Evolutionary conservation across 2,888 invertebrate species (phyloP), one percentile per base, ranked within the genome.

Genomic region (Pachymerium ferrugineum): DNA sequence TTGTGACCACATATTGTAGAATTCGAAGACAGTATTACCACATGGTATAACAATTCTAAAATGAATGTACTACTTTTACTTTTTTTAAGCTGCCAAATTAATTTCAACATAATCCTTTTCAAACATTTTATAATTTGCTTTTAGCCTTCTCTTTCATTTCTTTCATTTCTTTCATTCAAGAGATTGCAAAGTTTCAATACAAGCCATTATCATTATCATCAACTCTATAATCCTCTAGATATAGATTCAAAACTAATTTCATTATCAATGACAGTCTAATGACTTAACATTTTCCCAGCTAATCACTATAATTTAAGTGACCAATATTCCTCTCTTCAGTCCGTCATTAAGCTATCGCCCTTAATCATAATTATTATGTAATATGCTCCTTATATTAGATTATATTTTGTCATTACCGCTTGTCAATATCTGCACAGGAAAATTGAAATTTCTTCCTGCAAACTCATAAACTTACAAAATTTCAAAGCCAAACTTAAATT

Each of bases 351-450:
- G 62, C 62, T 62, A 62, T 28, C 62, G 62, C 25, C 62, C 28
- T 62, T 62, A 62, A 62, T 62, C 62, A 62, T 62, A 62, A 62
- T 62, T 62, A 62, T 62, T 62, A 25, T 62, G n/a, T 62, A 62
- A 62, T 62, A 62, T 14, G 62, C 28, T 62, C 28, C 0, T 38
- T 16, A 19, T 54, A 54, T 54, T 22, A 54, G 6, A 62, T 62
- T 62, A 8, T 14, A 62, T 25, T 22, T 62, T 62, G 62, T 62
- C 62, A 62, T 62, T 62, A 62, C 12, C 28, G 22, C 62, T 62
- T 25, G 62, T 62, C 62, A 62, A 62, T 62, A 62, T 28, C 3
- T 28, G 62, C 62, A n/a, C 47, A 62, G 12, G 28, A 62, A 62
- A 62, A 62, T 62, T 62, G 28, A 62, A 62, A 62, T 28, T 28